A percentile compares a stretch with the other conserved stretches of the same genome.
Conservation (phyloP, 2,888 invertebrate species). For the Lepas anatifera region DNA sequence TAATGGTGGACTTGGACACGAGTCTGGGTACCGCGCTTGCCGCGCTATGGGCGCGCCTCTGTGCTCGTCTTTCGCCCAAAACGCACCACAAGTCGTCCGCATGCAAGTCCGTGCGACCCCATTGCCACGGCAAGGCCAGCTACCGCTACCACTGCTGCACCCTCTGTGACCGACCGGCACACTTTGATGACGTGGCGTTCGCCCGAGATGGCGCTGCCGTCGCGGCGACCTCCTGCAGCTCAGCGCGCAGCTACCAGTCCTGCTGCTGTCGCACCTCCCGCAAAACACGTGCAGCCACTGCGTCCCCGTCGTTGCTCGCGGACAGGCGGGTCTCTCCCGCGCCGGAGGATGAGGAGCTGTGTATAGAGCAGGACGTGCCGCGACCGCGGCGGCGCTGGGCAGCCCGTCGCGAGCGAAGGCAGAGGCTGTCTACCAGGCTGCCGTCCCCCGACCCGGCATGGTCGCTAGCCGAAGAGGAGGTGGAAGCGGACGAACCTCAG, state of each 20-base stretch:
- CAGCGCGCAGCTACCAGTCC: not conserved
- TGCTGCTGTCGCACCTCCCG: not conserved
- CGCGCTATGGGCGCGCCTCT: not conserved
- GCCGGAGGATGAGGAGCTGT: not conserved
- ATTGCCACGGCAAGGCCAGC: not conserved
- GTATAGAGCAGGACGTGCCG: not conserved
- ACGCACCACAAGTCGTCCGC: too few relatives aligned
- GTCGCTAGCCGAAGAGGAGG: not conserved
- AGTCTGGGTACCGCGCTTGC: not conserved
- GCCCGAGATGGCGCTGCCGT: not conserved
- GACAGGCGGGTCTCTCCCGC: too few relatives aligned
- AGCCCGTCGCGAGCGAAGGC: too few relatives aligned
- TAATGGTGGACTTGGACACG: not conserved
- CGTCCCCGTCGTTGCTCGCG: not conserved
- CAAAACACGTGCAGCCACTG: not conserved
- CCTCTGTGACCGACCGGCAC: not conserved
- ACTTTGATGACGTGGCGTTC: conserved; percentile 4
- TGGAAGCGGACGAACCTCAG: too few relatives aligned
- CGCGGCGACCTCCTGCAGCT: not conserved
- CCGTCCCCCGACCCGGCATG: not conserved
- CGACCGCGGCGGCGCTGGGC: not conserved
- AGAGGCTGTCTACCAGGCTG: not conserved
- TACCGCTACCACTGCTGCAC: conserved; percentile 9
- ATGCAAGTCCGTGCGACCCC: not conserved
- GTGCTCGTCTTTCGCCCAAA: too few relatives aligned